Evolutionary conservation across 1,140 invertebrate genomes (phyloP), one percentile per base, ranked within the genome.

Genomic region (Linepithema humile): DNA sequence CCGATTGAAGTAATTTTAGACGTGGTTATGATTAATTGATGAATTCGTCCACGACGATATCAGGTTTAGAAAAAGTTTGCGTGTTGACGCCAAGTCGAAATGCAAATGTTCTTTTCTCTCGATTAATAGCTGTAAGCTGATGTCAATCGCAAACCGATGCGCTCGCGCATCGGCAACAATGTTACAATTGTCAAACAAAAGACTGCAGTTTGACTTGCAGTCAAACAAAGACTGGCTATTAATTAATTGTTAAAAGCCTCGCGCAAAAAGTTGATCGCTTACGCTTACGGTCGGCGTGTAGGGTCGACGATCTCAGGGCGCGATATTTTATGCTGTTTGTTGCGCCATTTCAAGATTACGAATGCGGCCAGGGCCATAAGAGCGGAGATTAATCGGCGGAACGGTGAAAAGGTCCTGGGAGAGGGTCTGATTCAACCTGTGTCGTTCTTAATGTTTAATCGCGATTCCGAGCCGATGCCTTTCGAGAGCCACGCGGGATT

Each of bases 381-480:
- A 78, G 62, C 45, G 20, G 43, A 69, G 75, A 69, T 78, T 78
- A 78, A 80, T 80, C 75, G 64, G 50, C 53, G 62, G 6, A 50
- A 38, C 40, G 43, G 29, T 32, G 38, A n/a, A 67, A 67, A 70
- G 70, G 70, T 88, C 85, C 38, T 50, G 35, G 35, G 85, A 84
- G 74, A 77, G 38, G 43, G 40, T 40, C 29, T 53, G 78, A 82
- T 82, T 74, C 67, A 82, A 82, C 55, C 55, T 60, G 29, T 72
- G 55, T 62, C 78, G 53, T 69, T 69, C 65, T 85, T 88, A 88
- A 88, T 85, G 87, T 88, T 88, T 88, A 88, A 88, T 88, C 86
- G 67, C 64, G 83, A 78, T 83, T 88, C 72, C 48, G 48, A 53
- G 75, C 86, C 75, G 73, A 83, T 88, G 72, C 35, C 53, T n/a